These are phyloP conservation scores for Melanotaenia nigrans DNA, from an alignment of 2,797 vertebrate genomes.

Conservation along the genomic window DNA sequence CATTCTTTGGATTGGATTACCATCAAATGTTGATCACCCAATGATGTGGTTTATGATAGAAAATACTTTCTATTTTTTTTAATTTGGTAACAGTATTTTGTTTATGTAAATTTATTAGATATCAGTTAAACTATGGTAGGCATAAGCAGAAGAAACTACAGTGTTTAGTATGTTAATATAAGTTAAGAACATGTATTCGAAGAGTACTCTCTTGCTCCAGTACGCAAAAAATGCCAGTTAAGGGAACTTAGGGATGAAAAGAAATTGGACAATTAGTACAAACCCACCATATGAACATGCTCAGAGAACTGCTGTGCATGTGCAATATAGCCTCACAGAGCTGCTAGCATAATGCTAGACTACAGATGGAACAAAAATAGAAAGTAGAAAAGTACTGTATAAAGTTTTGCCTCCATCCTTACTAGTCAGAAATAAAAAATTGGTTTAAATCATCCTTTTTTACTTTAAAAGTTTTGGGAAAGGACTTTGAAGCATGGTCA, in stretches of 20 bases:
- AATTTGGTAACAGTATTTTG: neutral
- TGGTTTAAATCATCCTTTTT: neutral
- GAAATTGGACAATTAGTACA: neutral
- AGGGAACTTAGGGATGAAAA: neutral
- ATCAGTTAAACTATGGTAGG: too few species aligned
- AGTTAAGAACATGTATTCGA: neutral
- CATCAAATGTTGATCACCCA: neutral
- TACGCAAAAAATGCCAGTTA: neutral
- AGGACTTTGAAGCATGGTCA: neutral
- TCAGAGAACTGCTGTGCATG: neutral
- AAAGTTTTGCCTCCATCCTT: neutral
- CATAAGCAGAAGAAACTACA: too few species aligned
- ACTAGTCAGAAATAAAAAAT: neutral
- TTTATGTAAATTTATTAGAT: too few species aligned
- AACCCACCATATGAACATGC: neutral
- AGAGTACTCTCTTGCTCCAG: neutral
- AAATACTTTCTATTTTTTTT: neutral
- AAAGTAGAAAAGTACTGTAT: neutral
- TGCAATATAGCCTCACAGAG: neutral
- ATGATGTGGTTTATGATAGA: neutral
- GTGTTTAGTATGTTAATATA: too few species aligned
- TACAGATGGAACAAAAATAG: neutral
- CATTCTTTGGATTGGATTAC: neutral
- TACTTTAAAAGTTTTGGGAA: neutral
- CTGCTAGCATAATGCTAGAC: neutral